These are phyloP conservation scores for Microcebus ravelobensis DNA, from an alignment of 2,113 vertebrate genomes.

Conservation along the genomic window DNA sequence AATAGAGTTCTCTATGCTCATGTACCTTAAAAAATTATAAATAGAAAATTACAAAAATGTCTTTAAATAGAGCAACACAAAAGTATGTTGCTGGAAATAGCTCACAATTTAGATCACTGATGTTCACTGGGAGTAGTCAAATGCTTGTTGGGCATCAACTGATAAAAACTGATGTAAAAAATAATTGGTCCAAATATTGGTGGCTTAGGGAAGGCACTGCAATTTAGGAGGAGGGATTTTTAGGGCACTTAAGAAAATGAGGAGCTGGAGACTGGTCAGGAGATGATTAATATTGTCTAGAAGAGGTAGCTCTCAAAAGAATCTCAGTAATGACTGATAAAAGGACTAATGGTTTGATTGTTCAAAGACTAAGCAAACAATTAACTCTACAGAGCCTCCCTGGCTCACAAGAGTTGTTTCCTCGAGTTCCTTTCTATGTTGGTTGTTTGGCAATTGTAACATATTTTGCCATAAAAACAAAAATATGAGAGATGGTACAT, in stretches of 20 bases:
- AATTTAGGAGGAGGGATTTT: neutral
- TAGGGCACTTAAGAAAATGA: neutral
- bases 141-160: neutral
- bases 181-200: neutral
- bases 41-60: slow-evolving; percentile 46
- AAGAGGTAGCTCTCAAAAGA: neutral
- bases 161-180: slow-evolving; percentile 51
- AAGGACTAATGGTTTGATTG: neutral
- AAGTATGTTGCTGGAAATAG: slow-evolving; percentile 17
- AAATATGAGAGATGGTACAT: slow-evolving; percentile 11
- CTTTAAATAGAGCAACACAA: neutral
- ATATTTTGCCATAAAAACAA: slow-evolving; percentile 19
- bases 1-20: neutral
- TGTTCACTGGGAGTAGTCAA: neutral
- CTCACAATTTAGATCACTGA: neutral
- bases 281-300: neutral
- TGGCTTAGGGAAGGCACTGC: slow-evolving; percentile 12
- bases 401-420: neutral
- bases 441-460: slow-evolving; percentile 29
- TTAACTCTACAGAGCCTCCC: neutral
- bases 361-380: slow-evolving; percentile 4
- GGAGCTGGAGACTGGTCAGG: neutral
- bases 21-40: slow-evolving; percentile 37
- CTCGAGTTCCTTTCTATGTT: neutral
- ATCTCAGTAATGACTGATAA: neutral